A percentile compares a stretch with the other conserved stretches of the same genome.
Conservation (phyloP, 2,113 vertebrate genomes). For the Pteruthius melanotis region DNA sequence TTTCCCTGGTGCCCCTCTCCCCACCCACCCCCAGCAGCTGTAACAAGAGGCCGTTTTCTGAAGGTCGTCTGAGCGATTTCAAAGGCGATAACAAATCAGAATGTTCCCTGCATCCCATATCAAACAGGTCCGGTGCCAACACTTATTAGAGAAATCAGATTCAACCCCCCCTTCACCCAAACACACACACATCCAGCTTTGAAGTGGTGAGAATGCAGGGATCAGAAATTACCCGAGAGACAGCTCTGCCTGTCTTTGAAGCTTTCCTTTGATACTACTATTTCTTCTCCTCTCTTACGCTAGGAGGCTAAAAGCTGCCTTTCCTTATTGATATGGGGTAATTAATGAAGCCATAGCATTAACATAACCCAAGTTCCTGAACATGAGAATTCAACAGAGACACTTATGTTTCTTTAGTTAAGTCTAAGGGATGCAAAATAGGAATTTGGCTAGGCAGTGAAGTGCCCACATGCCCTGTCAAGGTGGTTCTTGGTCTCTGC, state of each 20-base stretch:
- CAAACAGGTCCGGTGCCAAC: constrained; percentile 96
- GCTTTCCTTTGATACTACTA: constrained; percentile 92
- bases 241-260: constrained; percentile 92
- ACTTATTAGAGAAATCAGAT: constrained; percentile 98
- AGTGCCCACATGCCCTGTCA: not conserved
- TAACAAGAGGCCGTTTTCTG: constrained; percentile 78
- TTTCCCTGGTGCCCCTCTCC: constrained; percentile 35
- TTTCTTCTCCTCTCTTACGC: constrained; percentile 75
- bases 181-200: constrained; percentile 86
- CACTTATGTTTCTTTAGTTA: not conserved
- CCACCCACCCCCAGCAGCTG: constrained; percentile 50
- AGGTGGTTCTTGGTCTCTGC: not conserved
- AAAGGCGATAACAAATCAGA: constrained; percentile 96
- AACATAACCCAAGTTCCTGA: constrained; percentile 71
- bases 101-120: constrained; percentile 96
- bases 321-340: constrained; percentile 74
- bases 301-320: constrained; percentile 75
- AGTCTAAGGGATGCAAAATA: not conserved
- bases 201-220: constrained; percentile 93
- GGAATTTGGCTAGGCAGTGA: not conserved
- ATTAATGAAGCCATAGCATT: constrained; percentile 76
- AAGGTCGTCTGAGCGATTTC: constrained; percentile 94
- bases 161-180: constrained; percentile 72
- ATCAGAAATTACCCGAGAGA: constrained; percentile 98
- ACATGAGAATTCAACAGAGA: constrained; percentile 57